Conservation (phyloP, 2,888 invertebrate species). For the Brachynemurus nebulosus region DNA sequence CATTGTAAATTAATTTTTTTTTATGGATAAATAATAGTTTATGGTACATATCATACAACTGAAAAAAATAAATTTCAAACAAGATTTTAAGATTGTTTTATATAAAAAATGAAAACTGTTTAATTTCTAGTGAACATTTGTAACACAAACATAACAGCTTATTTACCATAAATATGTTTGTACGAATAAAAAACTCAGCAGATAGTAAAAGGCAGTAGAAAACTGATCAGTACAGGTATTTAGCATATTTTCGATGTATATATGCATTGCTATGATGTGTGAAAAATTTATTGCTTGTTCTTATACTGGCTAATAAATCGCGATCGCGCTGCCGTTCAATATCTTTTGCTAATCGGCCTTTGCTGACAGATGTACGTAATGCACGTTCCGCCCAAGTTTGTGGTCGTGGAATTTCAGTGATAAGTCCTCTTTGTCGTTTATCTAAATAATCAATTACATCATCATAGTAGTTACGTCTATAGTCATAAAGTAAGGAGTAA, state of each 20-base stretch:
- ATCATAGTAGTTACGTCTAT: conserved; percentile 74
- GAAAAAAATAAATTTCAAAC: too few relatives aligned
- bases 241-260: conserved; percentile 58
- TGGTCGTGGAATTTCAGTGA: conserved; percentile 56
- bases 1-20: too few relatives aligned
- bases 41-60: too few relatives aligned
- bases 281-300: conserved; percentile 52
- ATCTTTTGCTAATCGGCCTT: conserved; percentile 26
- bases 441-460: conserved; percentile 74
- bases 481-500: conserved; percentile 71
- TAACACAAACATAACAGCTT: too few relatives aligned
- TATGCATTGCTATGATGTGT: conserved; percentile 62
- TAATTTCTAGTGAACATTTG: too few relatives aligned
- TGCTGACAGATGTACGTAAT: conserved; percentile 47
- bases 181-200: too few relatives aligned
- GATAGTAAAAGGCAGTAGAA: too few relatives aligned
- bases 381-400: conserved; percentile 80
- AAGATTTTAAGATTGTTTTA: too few relatives aligned
- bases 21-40: too few relatives aligned
- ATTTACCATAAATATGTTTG: too few relatives aligned
- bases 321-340: conserved; percentile 24
- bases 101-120: too few relatives aligned
- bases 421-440: conserved; percentile 50
- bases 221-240: conserved; percentile 6
- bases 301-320: conserved; percentile 44